Base-by-base conservation (phyloP, 2,888 invertebrate species). In the Himalopsyche anomala region DNA sequence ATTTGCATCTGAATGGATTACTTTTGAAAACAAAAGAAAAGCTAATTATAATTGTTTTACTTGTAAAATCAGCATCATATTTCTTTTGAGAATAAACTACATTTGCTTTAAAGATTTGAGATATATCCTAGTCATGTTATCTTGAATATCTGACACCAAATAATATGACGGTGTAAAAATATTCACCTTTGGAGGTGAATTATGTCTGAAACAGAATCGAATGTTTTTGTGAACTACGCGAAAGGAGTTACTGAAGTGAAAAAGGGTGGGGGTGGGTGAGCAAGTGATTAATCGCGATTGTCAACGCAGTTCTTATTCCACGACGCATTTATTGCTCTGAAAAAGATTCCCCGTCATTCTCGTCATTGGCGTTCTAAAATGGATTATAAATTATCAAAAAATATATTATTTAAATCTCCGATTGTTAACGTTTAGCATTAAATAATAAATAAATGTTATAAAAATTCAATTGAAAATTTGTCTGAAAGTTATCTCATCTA, bases 211-310 rank as follows among this genome's bases (percentile, higher is more conserved):
- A 12, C 74, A 74, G 74, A 74, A 74, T 74, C 74, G 28, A 74
- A 74, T 74, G 74, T 74, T 74, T 74, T 74, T 74, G 36, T 74
- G 38, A 74, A 38, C 36, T 74, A 36, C 74, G 5, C 28, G 15
- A 15, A 74, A 74, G 74, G 74, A 74, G 19, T 62, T 62, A 51
- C 51, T 51, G 51, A n/a, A 62, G 62, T 62, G 62, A 62, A 62
- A 36, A 36, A 15, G 9, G 36, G 36, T 19, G 74, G 36, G 74
- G 74, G 74, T 28, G 74, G 74, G 74, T 5, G 36, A 36, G 38
- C 74, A 74, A 74, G 85, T 85, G 85, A 85, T 85, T 85, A 81
- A 85, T 85, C 81, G 85, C 81, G 36, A 56, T 69, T 69, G 85
- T 81, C 85, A 85, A 85, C 85, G 45, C 81, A 82, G 82, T 55